Percentiles rank a stretch among this genome's conserved stretches.
phyloP scores from a whole-genome alignment of 2,797 vertebrate genomes.

The Pangasius larnaudii region DNA sequence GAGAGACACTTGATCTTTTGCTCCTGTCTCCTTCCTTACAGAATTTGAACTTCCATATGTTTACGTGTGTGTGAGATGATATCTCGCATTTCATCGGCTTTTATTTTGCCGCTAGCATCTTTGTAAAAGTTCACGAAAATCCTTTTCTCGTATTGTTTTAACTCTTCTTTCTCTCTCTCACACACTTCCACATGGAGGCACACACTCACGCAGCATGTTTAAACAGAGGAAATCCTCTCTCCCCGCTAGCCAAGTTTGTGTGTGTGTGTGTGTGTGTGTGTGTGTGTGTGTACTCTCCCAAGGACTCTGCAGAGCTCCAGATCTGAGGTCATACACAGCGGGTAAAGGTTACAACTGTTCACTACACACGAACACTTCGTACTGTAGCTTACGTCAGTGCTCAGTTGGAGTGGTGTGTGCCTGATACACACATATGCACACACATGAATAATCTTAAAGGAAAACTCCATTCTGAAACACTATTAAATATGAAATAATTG shows the following conservation, averaged over 20 bases:
- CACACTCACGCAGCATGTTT: conserved; percentile 49
- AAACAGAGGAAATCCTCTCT: conserved; percentile 67
- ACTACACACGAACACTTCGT: conserved; percentile 28
- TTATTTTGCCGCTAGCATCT: neutral
- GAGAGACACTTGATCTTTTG: neutral
- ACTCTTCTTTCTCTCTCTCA: conserved; percentile 42
- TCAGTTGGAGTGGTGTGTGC: neutral
- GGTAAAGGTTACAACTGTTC: conserved; percentile 38
- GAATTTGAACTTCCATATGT: neutral
- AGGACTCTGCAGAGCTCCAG: conserved; percentile 41
- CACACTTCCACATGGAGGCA: conserved; percentile 34
- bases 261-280: conserved; percentile 11
- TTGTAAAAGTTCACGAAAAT: neutral
- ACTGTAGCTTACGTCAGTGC: conserved; percentile 18
- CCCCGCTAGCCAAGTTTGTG: conserved; percentile 38
- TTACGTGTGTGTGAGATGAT: neutral
- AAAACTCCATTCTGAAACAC: neutral
- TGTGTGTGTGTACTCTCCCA: conserved; percentile 51
- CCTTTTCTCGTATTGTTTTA: conserved; percentile 44
- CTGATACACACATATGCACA: conserved; percentile 6
- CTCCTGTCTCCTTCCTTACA: neutral
- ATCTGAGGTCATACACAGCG: conserved; percentile 41
- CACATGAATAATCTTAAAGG: neutral
- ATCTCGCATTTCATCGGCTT: neutral
- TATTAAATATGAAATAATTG: neutral